Evolutionary conservation across 2,113 vertebrate species (phyloP).

Genomic region (Lynx canadensis): DNA sequence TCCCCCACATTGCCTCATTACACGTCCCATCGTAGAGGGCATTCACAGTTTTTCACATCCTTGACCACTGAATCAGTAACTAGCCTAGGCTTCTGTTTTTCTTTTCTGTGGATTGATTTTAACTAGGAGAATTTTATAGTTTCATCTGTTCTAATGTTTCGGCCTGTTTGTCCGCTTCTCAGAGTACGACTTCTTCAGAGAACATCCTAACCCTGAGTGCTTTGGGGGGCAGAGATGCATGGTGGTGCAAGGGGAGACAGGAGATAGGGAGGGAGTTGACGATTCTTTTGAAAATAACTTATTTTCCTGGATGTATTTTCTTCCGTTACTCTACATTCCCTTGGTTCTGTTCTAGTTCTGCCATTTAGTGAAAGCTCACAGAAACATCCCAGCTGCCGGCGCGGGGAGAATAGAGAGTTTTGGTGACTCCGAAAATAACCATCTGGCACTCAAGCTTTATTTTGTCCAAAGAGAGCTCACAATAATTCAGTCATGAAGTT

Average conservation of each 20-base stretch:
- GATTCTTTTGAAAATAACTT: not conserved
- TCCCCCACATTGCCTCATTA: not conserved
- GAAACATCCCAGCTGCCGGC: not conserved
- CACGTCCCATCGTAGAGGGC: not conserved
- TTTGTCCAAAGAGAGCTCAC: not conserved
- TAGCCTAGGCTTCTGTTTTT: not conserved
- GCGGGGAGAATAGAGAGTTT: not conserved
- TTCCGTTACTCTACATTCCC: not conserved
- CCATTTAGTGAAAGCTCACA: not conserved
- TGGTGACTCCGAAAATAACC: constrained; percentile 51
- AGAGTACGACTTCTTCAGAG: not conserved
- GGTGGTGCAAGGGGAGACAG: no score
- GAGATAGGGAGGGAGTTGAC: not conserved
- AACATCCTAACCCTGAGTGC: not conserved
- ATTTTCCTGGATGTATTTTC: not conserved
- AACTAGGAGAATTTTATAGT: not conserved
- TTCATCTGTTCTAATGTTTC: not conserved
- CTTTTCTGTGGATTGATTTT: not conserved
- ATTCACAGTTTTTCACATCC: not conserved
- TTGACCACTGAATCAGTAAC: not conserved
- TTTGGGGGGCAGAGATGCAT: not conserved
- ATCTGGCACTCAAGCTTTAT: not conserved
- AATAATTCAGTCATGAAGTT: not conserved
- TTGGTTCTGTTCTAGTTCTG: not conserved
- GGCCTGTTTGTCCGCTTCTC: not conserved